Conservation (phyloP, 2,113 vertebrate genomes). For the Heterocephalus glaber region DNA sequence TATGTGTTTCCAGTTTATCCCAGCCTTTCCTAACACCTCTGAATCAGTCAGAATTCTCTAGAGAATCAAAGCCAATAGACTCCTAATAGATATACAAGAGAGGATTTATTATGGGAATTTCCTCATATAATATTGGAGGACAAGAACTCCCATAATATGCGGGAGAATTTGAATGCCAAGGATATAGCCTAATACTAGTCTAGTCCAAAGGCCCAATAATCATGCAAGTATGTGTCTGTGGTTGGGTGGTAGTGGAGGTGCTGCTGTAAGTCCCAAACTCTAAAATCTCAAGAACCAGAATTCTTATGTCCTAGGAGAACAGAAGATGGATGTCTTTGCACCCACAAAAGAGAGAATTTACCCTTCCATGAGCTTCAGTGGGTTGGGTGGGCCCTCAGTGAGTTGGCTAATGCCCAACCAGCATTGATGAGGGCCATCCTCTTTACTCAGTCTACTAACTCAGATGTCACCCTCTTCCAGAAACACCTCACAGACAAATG, state of each 20-base stretch:
- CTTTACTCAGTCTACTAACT: not conserved
- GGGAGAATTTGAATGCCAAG: not conserved
- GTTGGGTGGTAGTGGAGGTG: rapidly evolving
- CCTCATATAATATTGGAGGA: not conserved
- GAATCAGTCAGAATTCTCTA: not conserved
- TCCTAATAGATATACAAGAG: not conserved
- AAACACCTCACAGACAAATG: not conserved
- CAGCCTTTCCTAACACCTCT: not conserved
- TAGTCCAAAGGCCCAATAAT: not conserved
- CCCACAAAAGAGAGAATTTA: not conserved
- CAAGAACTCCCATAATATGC: not conserved
- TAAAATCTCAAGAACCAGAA: not conserved
- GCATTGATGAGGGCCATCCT: not conserved
- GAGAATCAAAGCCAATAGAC: not conserved
- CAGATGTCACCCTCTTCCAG: not conserved
- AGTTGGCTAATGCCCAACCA: not conserved
- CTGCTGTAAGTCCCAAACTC: not conserved
- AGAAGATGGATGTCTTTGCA: not conserved
- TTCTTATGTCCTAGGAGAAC: not conserved
- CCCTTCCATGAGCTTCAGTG: not conserved
- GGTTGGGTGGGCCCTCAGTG: not conserved
- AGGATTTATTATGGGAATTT: not conserved
- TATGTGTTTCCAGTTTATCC: not conserved
- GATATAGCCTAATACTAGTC: too few species aligned
- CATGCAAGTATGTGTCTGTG: not conserved